Percentiles rank a stretch among this genome's conserved stretches.
These are phyloP conservation scores for Pterophyllum scalare DNA, from an alignment of 2,113 vertebrate genomes.

Conservation along the genomic window DNA sequence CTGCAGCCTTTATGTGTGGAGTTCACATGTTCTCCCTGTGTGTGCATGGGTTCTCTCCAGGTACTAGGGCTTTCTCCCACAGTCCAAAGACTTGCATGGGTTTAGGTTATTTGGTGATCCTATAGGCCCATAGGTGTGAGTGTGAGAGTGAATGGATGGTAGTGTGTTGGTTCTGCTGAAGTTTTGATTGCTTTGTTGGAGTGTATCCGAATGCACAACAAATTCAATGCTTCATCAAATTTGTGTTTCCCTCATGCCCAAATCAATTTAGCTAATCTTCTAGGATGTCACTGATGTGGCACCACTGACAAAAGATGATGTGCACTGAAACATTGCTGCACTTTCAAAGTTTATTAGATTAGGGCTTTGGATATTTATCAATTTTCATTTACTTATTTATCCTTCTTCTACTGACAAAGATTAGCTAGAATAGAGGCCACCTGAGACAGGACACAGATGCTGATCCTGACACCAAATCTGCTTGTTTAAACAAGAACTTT, in stretches of 20 bases:
- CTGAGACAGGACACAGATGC: conserved; percentile 16
- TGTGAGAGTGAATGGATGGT: neutral
- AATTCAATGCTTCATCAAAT: conserved; percentile 39
- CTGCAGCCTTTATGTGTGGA: no score
- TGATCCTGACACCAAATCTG: conserved; percentile 6
- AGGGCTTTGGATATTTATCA: conserved; percentile 41
- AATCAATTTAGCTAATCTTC: conserved; percentile 40
- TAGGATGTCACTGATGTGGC: conserved; percentile 23
- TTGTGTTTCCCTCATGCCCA: conserved; percentile 18
- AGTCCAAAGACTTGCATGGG: no score
- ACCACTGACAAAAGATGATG: conserved; percentile 33
- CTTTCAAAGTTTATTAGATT: conserved; percentile 56
- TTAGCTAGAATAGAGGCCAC: conserved; percentile 2
- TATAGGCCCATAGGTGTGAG: neutral
- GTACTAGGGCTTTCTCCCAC: no score
- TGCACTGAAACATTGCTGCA: conserved; percentile 48
- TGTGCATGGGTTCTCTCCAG: no score
- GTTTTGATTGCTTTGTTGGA: neutral
- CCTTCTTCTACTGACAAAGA: conserved; percentile 32
- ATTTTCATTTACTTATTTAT: conserved; percentile 53
- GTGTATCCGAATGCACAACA: conserved; percentile 15
- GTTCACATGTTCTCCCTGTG: no score
- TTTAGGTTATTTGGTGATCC: no score
- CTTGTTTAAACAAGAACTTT: conserved; percentile 35
- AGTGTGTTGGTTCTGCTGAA: neutral